These are phyloP conservation scores for Notocelia uddmanniana DNA, from an alignment of 2,888 invertebrate species.

Conservation along the genomic window DNA sequence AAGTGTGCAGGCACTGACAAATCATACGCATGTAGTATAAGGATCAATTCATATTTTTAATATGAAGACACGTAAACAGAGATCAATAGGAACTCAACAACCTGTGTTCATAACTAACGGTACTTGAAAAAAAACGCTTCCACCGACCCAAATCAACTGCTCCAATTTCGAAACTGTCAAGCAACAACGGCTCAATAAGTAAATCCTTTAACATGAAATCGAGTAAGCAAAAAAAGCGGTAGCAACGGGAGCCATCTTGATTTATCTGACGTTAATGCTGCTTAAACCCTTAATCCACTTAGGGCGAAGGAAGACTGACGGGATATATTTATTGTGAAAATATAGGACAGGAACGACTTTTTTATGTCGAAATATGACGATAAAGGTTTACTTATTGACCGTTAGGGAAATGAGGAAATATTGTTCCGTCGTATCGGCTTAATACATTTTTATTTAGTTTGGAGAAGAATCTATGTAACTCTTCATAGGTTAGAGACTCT, in stretches of 20 bases:
- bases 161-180: slow-evolving; percentile 39
- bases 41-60: too few species aligned
- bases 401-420: slow-evolving; percentile 15
- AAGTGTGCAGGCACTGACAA: too few species aligned
- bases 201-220: slow-evolving; percentile 44
- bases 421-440: neutral
- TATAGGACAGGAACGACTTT: slow-evolving; percentile 37
- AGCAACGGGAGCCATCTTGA: slow-evolving; percentile 66
- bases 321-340: slow-evolving; percentile 64
- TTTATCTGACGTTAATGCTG: slow-evolving; percentile 70
- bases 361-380: slow-evolving; percentile 19
- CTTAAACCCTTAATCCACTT: slow-evolving; percentile 78
- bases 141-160: slow-evolving; percentile 16
- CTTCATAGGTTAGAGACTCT: too few species aligned
- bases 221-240: slow-evolving; percentile 42
- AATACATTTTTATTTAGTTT: neutral
- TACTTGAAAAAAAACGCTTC: neutral
- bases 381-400: slow-evolving; percentile 22
- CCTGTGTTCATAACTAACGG: neutral
- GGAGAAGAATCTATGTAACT: neutral
- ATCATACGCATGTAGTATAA: too few species aligned
- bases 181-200: slow-evolving; percentile 40
- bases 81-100: neutral
- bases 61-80: neutral
- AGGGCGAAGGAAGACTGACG: slow-evolving; percentile 78